phyloP scores from a whole-genome alignment of 2,113 vertebrate genomes.

The Zingel zingel region DNA sequence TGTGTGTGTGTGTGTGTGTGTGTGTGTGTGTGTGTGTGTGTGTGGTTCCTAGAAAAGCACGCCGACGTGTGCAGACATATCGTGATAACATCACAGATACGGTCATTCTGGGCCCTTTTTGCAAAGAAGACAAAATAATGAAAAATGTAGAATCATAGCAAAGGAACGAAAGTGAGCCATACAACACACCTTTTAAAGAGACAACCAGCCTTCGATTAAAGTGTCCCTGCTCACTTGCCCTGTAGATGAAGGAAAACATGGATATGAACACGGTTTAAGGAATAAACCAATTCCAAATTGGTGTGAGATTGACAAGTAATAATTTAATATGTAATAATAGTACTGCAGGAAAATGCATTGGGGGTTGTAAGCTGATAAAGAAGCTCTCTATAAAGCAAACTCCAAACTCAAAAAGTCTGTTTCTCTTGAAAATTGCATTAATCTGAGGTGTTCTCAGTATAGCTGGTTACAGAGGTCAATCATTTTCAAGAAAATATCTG shows the following conservation, averaged over 20 bases:
- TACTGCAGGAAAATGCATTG: not conserved
- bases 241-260: not conserved
- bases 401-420: not conserved
- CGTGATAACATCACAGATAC: not conserved
- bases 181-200: not conserved
- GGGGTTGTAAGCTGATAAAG: not conserved
- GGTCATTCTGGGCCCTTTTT: not conserved
- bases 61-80: slow-evolving; percentile 14
- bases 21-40: slow-evolving; percentile 23
- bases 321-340: not conserved
- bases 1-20: slow-evolving; percentile 27
- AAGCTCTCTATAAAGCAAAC: not conserved
- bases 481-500: not conserved
- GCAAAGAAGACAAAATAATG: not conserved
- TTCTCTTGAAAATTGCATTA: not conserved
- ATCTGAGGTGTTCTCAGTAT: not conserved
- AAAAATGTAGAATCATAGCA: not conserved
- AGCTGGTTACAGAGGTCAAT: not conserved
- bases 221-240: not conserved
- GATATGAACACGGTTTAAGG: not conserved
- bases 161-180: not conserved
- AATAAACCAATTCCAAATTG: not conserved
- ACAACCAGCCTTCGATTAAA: not conserved
- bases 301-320: not conserved
- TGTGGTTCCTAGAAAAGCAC: not conserved